Evolutionary conservation across 1,140 invertebrate genomes (phyloP), one percentile per base, ranked within the genome.

Genomic region (Saccostrea glomerata): DNA sequence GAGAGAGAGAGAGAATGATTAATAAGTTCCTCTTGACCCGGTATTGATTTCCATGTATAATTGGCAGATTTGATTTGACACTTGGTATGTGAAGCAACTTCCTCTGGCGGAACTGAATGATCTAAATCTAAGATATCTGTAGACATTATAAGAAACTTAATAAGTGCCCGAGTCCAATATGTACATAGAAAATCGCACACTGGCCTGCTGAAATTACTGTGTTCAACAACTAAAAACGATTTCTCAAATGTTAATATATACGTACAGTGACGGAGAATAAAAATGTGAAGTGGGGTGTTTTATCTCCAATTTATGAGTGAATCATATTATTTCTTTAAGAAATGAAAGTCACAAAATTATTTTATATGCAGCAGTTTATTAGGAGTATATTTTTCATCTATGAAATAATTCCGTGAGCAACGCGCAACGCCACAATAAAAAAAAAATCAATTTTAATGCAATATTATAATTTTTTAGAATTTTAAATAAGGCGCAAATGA

Each of bases 51-150:
- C 23, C 23, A 30, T 15, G 30, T 36, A 77, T 77, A 77, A 77
- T 77, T 77, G 70, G 70, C 70, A 77, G 70, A 77, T 77, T 77
- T 77, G 70, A 77, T 77, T 77, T 77, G 70, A 77, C 70, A 77
- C 70, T 77, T 77, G 70, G 70, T 77, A 30, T 77, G 70, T 77
- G 70, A 77, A 77, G 25, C 6, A 7, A 9, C 23, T 77, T 77
- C 70, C 23, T 23, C 25, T 77, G 70, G 70, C 30, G 25, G 25
- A 30, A 23, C 66, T 73, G 11, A 73, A 77, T 77, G 23, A 77
- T 77, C 70, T 77, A 30, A 30, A 77, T 77, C 30, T 77, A 77
- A 77, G 70, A 77, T 77, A 77, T 77, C 25, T 77, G 70, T 77
- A 77, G 70, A 77, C 70, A 77, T 77, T 30, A 77, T 77, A 77